Percentiles rank a stretch among this genome's conserved stretches.
Conservation (phyloP, 2,888 invertebrate genomes). For the Leptinotarsa juncta region DNA sequence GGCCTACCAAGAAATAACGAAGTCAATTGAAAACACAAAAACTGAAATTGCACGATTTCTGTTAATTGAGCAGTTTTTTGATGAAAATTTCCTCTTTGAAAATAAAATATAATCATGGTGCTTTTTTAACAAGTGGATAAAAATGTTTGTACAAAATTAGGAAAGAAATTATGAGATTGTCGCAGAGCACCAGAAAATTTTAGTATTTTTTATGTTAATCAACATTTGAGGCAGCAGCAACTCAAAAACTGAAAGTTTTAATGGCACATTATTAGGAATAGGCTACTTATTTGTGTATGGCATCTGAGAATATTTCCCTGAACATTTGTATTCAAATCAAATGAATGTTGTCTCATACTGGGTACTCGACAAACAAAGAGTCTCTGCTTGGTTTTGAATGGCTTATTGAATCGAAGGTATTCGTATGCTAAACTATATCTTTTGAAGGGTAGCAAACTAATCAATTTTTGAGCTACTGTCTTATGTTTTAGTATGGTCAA, state of each 20-base stretch:
- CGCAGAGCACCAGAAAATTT: conserved; percentile 46
- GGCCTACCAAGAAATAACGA: conserved; percentile 59
- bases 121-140: conserved; percentile 54
- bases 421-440: neutral
- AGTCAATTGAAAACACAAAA: conserved; percentile 40
- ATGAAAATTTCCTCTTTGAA: neutral
- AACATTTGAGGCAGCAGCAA: conserved; percentile 30
- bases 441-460: conserved; percentile 9
- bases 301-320: conserved; percentile 13
- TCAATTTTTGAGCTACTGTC: conserved; percentile 43
- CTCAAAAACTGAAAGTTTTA: conserved; percentile 34
- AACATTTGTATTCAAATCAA: neutral
- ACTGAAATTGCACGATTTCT: conserved; percentile 47
- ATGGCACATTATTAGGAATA: conserved; percentile 45
- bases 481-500: conserved; percentile 41
- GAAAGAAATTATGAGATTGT: conserved; percentile 43
- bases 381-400: neutral
- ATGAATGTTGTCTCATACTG: too few relatives aligned
- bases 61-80: conserved; percentile 17
- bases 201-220: conserved; percentile 30
- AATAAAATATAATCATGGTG: conserved; percentile 40
- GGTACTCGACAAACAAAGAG: neutral
- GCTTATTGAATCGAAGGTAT: neutral
- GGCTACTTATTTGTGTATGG: conserved; percentile 23
- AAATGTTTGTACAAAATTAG: conserved; percentile 31